Percentiles rank a stretch among this genome's conserved stretches.
These are phyloP conservation scores for Nomada goodeniana DNA, from an alignment of 2,888 invertebrate species.

Conservation along the genomic window DNA sequence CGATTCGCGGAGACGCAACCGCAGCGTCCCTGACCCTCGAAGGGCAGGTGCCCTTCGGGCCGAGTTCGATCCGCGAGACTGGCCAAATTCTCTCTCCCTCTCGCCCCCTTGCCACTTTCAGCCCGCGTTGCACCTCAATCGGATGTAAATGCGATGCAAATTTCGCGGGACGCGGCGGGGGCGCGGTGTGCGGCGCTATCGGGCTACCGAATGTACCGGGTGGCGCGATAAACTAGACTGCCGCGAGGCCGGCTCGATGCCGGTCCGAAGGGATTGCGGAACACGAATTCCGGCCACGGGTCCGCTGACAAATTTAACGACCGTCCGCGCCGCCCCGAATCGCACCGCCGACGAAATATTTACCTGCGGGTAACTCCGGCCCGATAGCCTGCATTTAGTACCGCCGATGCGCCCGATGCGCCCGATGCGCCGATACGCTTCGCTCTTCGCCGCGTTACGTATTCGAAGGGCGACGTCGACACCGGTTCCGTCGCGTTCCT, in stretches of 20 bases:
- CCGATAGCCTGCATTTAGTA: constrained; percentile 49
- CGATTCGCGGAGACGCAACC: constrained; percentile 21
- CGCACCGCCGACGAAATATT: constrained; percentile 66
- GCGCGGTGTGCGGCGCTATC: constrained; percentile 65
- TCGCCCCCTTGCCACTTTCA: constrained; percentile 66
- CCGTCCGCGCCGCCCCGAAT: constrained; percentile 43
- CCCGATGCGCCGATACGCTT: constrained; percentile 19
- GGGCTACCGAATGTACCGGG: constrained; percentile 68
- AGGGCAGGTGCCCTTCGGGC: constrained; percentile 48
- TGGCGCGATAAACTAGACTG: constrained; percentile 64
- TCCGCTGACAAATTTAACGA: constrained; percentile 69
- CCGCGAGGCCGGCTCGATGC: constrained; percentile 2
- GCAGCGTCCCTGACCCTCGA: constrained; percentile 51
- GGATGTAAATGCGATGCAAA: constrained; percentile 81
- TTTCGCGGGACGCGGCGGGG: constrained; percentile 66
- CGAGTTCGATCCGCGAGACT: constrained; percentile 37
- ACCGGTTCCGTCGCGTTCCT: constrained; percentile 27
- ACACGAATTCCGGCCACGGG: constrained; percentile 62
- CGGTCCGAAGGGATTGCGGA: constrained; percentile 40
- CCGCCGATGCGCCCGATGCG: constrained; percentile 39
- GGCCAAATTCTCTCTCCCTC: constrained; percentile 41
- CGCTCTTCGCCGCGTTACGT: constrained; percentile 33
- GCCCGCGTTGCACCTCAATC: constrained; percentile 74
- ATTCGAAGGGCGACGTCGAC: constrained; percentile 34
- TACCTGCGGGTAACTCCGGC: constrained; percentile 63